Evolutionary conservation across 2,797 vertebrate species (phyloP).

Genomic region (Ctenopoma multispine): DNA sequence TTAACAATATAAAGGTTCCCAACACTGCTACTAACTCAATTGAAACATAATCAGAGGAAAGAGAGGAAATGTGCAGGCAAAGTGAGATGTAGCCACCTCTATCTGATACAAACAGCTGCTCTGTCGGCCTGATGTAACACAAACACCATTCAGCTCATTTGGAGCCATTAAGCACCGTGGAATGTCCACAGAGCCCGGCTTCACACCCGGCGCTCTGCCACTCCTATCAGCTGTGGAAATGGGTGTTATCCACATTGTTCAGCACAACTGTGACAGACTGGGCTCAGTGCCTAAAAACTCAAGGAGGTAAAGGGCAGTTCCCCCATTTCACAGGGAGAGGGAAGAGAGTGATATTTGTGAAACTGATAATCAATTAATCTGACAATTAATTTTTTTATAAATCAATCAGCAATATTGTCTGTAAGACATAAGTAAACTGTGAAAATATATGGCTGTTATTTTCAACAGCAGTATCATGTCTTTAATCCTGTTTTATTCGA

Average conservation of each 20-base stretch:
- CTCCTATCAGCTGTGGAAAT: constrained; percentile 82
- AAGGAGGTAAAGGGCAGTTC: constrained; percentile 27
- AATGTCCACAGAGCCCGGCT: constrained; percentile 73
- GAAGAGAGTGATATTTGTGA: background rate
- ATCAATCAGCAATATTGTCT: background rate
- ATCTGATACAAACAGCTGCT: constrained; percentile 54
- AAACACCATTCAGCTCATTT: constrained; percentile 71
- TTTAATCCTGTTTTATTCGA: background rate
- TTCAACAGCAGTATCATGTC: background rate
- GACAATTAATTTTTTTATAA: no score
- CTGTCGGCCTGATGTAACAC: constrained; percentile 66
- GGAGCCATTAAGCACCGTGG: constrained; percentile 74
- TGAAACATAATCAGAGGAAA: constrained; percentile 63
- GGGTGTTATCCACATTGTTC: constrained; percentile 78
- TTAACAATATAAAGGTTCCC: constrained; percentile 5
- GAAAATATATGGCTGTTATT: no score
- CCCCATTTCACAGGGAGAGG: constrained; percentile 9
- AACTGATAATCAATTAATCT: no score
- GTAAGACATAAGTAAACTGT: no score
- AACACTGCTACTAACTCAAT: constrained; percentile 50
- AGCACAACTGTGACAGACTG: constrained; percentile 54
- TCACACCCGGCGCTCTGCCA: constrained; percentile 59
- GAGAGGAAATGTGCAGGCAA: constrained; percentile 66
- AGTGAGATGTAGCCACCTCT: constrained; percentile 55
- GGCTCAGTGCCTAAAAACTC: constrained; percentile 33